Evolutionary conservation across 2,797 vertebrate genomes (phyloP).

Genomic region (Zalophus californianus): DNA sequence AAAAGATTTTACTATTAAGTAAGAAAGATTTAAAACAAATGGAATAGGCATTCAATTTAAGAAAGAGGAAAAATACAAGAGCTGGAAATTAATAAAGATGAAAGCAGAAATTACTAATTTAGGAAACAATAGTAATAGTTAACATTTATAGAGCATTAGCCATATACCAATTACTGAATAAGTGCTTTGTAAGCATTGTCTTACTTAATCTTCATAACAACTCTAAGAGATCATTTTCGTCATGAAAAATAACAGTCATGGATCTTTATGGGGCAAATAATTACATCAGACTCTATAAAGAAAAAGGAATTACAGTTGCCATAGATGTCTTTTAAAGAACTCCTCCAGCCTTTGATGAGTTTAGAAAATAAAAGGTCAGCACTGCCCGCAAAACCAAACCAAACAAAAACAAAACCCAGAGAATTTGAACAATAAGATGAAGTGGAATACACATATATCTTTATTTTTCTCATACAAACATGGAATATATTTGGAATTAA

Average conservation of each 20-base stretch:
- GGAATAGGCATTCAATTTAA: constrained; percentile 73
- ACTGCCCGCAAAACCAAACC: not conserved
- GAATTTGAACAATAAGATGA: constrained; percentile 9
- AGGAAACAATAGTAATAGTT: constrained; percentile 52
- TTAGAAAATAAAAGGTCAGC: constrained; percentile 30
- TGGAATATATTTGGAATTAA: not conserved
- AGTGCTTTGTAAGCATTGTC: constrained; percentile 43
- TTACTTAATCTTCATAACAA: constrained; percentile 73
- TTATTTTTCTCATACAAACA: not conserved
- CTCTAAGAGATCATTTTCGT: constrained; percentile 54
- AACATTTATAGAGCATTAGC: constrained; percentile 59
- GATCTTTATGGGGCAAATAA: constrained; percentile 55
- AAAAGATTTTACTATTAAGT: constrained; percentile 57
- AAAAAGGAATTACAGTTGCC: constrained; percentile 35
- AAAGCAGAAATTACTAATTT: constrained; percentile 67
- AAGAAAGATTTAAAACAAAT: constrained; percentile 61
- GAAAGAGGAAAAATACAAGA: constrained; percentile 69
- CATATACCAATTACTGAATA: constrained; percentile 58
- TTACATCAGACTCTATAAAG: constrained; percentile 55
- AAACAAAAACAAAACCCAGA: constrained; percentile 23
- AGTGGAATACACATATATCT: not conserved
- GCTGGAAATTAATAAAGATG: constrained; percentile 74
- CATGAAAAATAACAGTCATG: constrained; percentile 59
- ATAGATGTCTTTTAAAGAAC: constrained; percentile 18
- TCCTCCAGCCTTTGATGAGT: constrained; percentile 15